Evolutionary conservation across 2,888 invertebrate species (phyloP), one percentile per base, ranked within the genome.

Genomic region (Cantharis flavilabris): DNA sequence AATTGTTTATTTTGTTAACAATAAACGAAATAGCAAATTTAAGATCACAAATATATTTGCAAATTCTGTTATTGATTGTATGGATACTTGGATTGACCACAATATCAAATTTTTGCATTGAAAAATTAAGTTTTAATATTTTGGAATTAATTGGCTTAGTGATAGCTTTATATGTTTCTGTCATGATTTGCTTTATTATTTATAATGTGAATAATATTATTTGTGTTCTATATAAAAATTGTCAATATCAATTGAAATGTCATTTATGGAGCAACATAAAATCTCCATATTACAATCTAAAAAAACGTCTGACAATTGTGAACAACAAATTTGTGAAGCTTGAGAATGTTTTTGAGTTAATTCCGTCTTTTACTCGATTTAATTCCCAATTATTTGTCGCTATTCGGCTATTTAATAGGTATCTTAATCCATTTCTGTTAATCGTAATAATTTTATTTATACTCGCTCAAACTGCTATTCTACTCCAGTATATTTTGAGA

Each of bases 81-180:
- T 3, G 0, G 4, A 0, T 13, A 13, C 1, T 5, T 4, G 13
- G 4, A 13, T 13, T 4, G n/a, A 0, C 1, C 4, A 0, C 7
- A 33, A 4, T 33, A 3, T 1, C 5, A 5, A 1, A 1, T 33
- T 4, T 5, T 4, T 33, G 3, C 1, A 4, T 5, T n/a, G 33
- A n/a, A 33, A 13, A 33, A 13, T 13, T 33, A 0, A 5, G 4
- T n/a, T 33, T n/a, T 5, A 33, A 5, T 33, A 1, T 0, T 2
- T n/a, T 33, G 13, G 33, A 33, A 33, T 1, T 33, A 13, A 4
- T 13, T 13, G 33, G 33, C 1, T 13, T 33, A 33, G 13, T 4
- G 13, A 1, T 4, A 3, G 13, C 13, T 13, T 33, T 33, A 5
- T 13, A 13, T 33, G 1, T 3, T 33, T 1, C 2, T n/a, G 1